A percentile compares a stretch with the other conserved stretches of the same genome.
These are phyloP conservation scores for Nesogale talazaci DNA, from an alignment of 2,113 vertebrate genomes.

Conservation along the genomic window DNA sequence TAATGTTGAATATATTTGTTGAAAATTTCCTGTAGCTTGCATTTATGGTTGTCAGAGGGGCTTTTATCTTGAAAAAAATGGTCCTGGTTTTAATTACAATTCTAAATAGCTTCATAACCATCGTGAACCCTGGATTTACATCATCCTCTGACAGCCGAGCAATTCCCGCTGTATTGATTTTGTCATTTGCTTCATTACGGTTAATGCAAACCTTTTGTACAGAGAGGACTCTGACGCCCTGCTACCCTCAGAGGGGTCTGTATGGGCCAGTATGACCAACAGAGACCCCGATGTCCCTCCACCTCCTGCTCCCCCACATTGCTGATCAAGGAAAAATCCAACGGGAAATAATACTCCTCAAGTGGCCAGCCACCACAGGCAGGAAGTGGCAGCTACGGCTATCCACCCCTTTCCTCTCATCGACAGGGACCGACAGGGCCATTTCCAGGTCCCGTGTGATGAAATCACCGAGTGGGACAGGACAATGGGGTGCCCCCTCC, in stretches of 20 bases:
- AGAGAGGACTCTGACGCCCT: slow-evolving; percentile 74
- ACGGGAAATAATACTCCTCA: slow-evolving; percentile 71
- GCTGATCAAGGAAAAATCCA: slow-evolving; percentile 71
- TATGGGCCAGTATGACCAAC: slow-evolving; percentile 68
- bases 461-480: neutral
- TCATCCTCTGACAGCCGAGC: slow-evolving; percentile 89
- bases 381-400: slow-evolving; percentile 61
- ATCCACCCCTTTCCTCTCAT: neutral
- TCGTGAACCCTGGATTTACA: slow-evolving; percentile 88
- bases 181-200: slow-evolving; percentile 89
- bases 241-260: slow-evolving; percentile 77
- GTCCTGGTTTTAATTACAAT: slow-evolving; percentile 90
- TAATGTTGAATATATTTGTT: slow-evolving; percentile 87
- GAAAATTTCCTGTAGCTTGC: slow-evolving; percentile 87
- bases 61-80: slow-evolving; percentile 87
- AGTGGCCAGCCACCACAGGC: slow-evolving; percentile 59
- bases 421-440: neutral
- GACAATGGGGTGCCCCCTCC: neutral
- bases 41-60: slow-evolving; percentile 87
- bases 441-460: neutral
- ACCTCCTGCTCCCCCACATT: slow-evolving; percentile 49
- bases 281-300: slow-evolving; percentile 64
- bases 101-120: slow-evolving; percentile 89
- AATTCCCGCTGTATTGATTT: slow-evolving; percentile 89
- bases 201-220: slow-evolving; percentile 85